Evolutionary conservation across 2,113 vertebrate species (phyloP).

Genomic region (Thinocorus orbignyianus): DNA sequence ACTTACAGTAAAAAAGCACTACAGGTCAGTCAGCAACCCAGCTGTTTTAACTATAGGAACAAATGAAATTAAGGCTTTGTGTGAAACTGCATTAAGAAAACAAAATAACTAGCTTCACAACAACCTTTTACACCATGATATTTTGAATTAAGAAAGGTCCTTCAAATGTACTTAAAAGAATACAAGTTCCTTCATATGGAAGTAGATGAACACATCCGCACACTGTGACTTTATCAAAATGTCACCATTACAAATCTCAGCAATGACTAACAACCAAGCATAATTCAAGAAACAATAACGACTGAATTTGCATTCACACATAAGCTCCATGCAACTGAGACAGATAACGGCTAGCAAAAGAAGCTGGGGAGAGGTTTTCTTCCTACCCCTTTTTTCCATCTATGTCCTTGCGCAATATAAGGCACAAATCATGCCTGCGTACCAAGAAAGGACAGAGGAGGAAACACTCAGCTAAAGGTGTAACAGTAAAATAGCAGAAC

Average conservation of each 20-base stretch:
- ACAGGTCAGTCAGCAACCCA: background rate
- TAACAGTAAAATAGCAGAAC: background rate
- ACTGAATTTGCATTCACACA: background rate
- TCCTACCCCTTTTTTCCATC: background rate
- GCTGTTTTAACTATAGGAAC: background rate
- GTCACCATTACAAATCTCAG: background rate
- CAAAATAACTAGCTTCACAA: background rate
- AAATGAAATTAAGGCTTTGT: background rate
- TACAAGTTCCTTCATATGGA: background rate
- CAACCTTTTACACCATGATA: background rate
- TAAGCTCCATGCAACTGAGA: background rate
- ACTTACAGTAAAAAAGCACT: background rate
- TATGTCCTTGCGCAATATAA: background rate
- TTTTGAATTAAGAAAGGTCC: background rate
- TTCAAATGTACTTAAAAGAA: background rate
- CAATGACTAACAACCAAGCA: background rate
- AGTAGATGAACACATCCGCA: background rate
- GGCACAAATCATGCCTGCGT: background rate
- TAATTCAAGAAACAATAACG: background rate
- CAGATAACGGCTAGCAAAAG: background rate
- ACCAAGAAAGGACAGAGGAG: background rate
- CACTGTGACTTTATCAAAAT: constrained; percentile 5
- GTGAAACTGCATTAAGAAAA: background rate
- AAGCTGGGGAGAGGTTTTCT: background rate
- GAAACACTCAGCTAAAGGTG: background rate